A percentile compares a stretch with the other conserved stretches of the same genome.
Evolutionary conservation across 53 echinoderm and acorn worm species (phyloP).

Genomic region (Crossaster papposus): DNA sequence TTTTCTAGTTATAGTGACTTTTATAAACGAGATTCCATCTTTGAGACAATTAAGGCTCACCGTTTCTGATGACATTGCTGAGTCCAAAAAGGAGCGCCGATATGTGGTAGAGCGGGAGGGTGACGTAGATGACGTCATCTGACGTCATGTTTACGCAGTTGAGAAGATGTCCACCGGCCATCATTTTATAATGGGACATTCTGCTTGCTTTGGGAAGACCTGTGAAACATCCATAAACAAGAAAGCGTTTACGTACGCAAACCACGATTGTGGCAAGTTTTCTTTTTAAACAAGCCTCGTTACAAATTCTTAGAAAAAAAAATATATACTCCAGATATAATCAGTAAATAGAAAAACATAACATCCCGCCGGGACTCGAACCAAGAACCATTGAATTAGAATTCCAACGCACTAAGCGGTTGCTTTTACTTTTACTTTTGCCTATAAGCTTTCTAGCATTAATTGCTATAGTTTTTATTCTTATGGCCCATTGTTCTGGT

Average conservation of each 20-base stretch:
- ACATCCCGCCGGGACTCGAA: slow-evolving; percentile 81
- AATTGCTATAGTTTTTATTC: too few species aligned
- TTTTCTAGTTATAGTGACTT: too few species aligned
- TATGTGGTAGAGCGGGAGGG: slow-evolving; percentile 90
- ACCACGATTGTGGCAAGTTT: not conserved
- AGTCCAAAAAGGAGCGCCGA: slow-evolving; percentile 92
- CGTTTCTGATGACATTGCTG: slow-evolving; percentile 78
- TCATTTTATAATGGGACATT: slow-evolving; percentile 91
- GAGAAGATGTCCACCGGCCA: slow-evolving; percentile 88
- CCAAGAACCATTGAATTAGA: slow-evolving; percentile 98
- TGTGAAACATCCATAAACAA: not conserved
- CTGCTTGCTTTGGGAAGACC: slow-evolving; percentile 91
- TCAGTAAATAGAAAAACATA: not conserved
- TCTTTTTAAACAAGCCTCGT: too few species aligned
- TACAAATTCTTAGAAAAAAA: not conserved
- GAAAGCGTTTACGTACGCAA: not conserved
- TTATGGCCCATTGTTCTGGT: too few species aligned
- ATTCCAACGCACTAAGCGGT: slow-evolving; percentile 96
- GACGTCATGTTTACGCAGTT: slow-evolving; percentile 76
- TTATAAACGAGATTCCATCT: not conserved
- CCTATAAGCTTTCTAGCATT: too few species aligned
- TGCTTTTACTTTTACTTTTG: too few species aligned
- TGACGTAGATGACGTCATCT: slow-evolving; percentile 89
- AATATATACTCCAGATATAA: not conserved
- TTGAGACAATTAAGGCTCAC: slow-evolving; percentile 46